phyloP scores from a whole-genome alignment of 2,888 invertebrate genomes.

The Belgica antarctica region DNA sequence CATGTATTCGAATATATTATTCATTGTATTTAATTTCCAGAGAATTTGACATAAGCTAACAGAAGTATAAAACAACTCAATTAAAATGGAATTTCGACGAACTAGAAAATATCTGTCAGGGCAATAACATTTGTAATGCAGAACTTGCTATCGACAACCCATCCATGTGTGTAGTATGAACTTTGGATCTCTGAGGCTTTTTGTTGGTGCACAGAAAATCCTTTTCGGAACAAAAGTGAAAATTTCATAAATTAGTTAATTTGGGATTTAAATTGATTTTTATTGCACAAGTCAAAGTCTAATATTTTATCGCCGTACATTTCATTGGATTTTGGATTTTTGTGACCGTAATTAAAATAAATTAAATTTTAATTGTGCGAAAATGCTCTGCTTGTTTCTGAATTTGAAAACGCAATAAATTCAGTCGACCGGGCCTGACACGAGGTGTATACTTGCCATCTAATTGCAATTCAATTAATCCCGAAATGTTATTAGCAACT shows the following conservation, averaged over 20 bases:
- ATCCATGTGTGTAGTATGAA: neutral
- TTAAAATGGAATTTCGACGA: neutral
- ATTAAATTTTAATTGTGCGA: neutral
- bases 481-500: neutral
- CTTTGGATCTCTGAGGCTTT: no score
- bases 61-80: slow-evolving; percentile 15
- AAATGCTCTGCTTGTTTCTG: no score
- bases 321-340: slow-evolving; percentile 15
- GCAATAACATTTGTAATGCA: neutral
- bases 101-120: neutral
- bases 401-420: neutral
- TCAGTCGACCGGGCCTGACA: neutral
- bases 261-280: slow-evolving; percentile 24
- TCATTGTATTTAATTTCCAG: neutral
- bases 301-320: slow-evolving; percentile 10
- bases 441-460: no score
- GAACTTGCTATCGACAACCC: neutral
- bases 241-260: slow-evolving; percentile 27
- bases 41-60: neutral
- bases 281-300: slow-evolving; percentile 8
- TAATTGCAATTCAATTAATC: slow-evolving; percentile 28
- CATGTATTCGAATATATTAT: no score
- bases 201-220: slow-evolving; percentile 1
- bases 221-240: neutral
- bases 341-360: neutral